Evolutionary conservation across 2,797 vertebrate genomes (phyloP).

Genomic region (Astyanax mexicanus): DNA sequence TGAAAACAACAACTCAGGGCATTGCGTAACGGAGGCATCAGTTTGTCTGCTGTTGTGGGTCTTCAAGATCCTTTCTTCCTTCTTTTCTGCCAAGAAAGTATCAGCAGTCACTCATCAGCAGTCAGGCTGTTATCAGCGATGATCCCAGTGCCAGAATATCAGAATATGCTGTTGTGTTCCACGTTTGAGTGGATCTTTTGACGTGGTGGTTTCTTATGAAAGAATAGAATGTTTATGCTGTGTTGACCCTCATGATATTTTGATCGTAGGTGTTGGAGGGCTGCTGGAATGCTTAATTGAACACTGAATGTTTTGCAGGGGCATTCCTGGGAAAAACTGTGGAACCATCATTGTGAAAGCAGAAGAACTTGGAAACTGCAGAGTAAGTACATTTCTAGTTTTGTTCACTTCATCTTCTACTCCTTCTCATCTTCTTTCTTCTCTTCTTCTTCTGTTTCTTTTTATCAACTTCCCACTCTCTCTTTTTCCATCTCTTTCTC

Average conservation of each 20-base stretch:
- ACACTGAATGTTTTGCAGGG: slow-evolving; percentile 73
- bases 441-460: background rate
- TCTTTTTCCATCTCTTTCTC: background rate
- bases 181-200: background rate
- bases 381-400: slow-evolving; percentile 76
- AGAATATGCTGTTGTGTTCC: background rate
- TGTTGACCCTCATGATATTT: background rate
- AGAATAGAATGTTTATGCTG: background rate
- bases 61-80: slow-evolving; percentile 31
- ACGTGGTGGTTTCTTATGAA: background rate
- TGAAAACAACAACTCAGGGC: slow-evolving; percentile 44
- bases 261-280: background rate
- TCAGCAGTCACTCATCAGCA: slow-evolving; percentile 5
- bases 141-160: background rate
- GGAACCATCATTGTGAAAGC: slow-evolving; percentile 91
- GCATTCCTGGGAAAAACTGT: slow-evolving; percentile 91
- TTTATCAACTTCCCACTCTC: background rate
- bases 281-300: background rate
- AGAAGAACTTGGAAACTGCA: slow-evolving; percentile 92
- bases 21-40: slow-evolving; percentile 5
- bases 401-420: background rate
- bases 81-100: slow-evolving; percentile 22
- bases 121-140: background rate
- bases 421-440: background rate
- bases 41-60: slow-evolving; percentile 22